Percentiles rank a stretch among this genome's conserved stretches.
phyloP scores from a whole-genome alignment of 2,888 invertebrate genomes.

The Hemistola chrysoprasaria region DNA sequence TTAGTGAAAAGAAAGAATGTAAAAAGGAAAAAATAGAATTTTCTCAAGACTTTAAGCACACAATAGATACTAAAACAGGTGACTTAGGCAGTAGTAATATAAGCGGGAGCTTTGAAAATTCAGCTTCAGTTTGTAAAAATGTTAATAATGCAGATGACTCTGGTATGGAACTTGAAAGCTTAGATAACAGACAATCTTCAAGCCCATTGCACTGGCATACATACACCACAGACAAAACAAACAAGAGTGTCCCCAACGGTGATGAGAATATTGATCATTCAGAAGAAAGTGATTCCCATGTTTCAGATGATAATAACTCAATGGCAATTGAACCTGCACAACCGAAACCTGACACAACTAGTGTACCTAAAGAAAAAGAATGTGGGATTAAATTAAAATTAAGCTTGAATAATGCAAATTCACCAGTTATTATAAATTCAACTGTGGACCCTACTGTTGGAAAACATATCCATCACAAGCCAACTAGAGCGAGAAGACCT shows the following conservation, averaged over 20 bases:
- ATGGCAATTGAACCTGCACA: conserved; percentile 34
- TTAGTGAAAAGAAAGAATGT: conserved; percentile 55
- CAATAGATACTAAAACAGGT: conserved; percentile 38
- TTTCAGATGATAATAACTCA: conserved; percentile 45
- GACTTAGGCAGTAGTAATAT: conserved; percentile 55
- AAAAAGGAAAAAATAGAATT: conserved; percentile 51
- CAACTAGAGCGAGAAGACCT: conserved; percentile 61
- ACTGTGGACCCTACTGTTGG: conserved; percentile 76
- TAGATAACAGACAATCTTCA: conserved; percentile 41
- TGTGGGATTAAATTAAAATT: conserved; percentile 74
- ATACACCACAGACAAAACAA: conserved; percentile 35
- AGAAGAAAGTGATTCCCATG: conserved; percentile 61
- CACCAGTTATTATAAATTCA: conserved; percentile 75
- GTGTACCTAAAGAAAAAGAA: conserved; percentile 58
- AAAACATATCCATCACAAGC: conserved; percentile 60
- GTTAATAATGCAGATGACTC: conserved; percentile 53
- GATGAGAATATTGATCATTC: conserved; percentile 60
- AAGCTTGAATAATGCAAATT: conserved; percentile 73
- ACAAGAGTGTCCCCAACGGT: conserved; percentile 53
- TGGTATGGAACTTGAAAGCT: conserved; percentile 51
- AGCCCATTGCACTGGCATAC: conserved; percentile 44
- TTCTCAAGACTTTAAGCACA: conserved; percentile 43
- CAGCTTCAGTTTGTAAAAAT: conserved; percentile 49
- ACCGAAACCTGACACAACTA: conserved; percentile 40
- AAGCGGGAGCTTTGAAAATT: conserved; percentile 53